A percentile compares a stretch with the other conserved stretches of the same genome.
phyloP scores from a whole-genome alignment of 1,140 invertebrate genomes.

The Trachymyrmex septentrionalis region DNA sequence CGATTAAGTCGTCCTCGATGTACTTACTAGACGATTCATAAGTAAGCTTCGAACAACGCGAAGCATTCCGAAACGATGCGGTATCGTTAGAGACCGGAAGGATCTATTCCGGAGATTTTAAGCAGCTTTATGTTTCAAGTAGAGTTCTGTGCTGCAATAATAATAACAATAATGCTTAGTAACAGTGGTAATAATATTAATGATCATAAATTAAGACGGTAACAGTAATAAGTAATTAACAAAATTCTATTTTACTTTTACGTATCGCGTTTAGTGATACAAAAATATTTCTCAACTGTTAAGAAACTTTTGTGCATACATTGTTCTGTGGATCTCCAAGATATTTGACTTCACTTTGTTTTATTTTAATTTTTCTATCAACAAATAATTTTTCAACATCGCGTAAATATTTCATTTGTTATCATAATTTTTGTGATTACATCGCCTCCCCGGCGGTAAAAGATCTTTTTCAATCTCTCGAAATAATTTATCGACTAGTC shows the following conservation, averaged over 20 bases:
- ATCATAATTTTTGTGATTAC: neutral
- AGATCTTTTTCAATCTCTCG: slow-evolving; percentile 20
- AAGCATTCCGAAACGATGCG: slow-evolving; percentile 1
- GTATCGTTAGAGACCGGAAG: neutral
- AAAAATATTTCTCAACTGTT: neutral
- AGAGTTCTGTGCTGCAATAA: neutral
- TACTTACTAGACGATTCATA: slow-evolving; percentile 48
- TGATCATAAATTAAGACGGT: neutral
- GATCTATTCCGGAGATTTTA: slow-evolving; percentile 16
- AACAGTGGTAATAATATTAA: neutral
- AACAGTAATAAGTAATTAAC: neutral
- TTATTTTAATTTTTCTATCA: neutral
- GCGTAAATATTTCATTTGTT: neutral
- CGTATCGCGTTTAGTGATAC: neutral
- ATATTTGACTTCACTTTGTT: neutral
- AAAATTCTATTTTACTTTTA: neutral
- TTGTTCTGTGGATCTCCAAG: neutral
- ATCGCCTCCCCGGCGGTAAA: neutral
- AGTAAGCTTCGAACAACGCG: slow-evolving; percentile 47
- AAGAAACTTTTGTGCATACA: neutral
- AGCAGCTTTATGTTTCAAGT: neutral
- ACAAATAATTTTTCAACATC: neutral
- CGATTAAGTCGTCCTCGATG: slow-evolving; percentile 37
- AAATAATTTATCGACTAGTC: slow-evolving; percentile 28
- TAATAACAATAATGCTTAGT: slow-evolving; percentile 1